phyloP scores from a whole-genome alignment of 2,888 invertebrate species.

The Microchrysa polita region DNA sequence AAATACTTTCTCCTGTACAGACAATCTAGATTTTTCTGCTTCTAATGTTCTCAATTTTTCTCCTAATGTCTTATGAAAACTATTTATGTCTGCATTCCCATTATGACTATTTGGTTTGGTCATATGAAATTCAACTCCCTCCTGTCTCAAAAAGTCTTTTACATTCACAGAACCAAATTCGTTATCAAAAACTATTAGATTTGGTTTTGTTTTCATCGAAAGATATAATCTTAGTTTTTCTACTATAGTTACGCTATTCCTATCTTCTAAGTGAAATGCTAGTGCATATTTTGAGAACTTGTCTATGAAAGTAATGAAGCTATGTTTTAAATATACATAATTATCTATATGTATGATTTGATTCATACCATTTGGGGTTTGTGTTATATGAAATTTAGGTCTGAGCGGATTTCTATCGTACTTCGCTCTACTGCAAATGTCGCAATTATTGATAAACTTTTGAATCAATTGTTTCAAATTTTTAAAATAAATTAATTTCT shows the following conservation, averaged over 20 bases:
- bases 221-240: no score
- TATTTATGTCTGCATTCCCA: background rate
- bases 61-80: conserved; percentile 1
- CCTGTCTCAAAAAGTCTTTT: background rate
- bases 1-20: conserved; percentile 37
- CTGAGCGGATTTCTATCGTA: conserved; percentile 40
- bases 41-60: conserved; percentile 3
- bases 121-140: background rate
- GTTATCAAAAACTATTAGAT: background rate
- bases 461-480: conserved; percentile 29
- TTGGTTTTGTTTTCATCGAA: no score
- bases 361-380: conserved; percentile 34
- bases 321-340: no score
- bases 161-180: background rate
- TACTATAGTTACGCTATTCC: no score
- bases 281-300: no score
- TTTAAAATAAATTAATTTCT: conserved; percentile 27
- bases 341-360: background rate
- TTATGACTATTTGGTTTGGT: background rate
- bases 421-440: conserved; percentile 30
- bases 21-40: background rate
- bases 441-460: conserved; percentile 39
- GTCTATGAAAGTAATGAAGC: no score
- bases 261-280: no score
- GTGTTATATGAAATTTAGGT: conserved; percentile 31